Evolutionary conservation across 2,113 vertebrate species (phyloP).

Genomic region (human): DNA sequence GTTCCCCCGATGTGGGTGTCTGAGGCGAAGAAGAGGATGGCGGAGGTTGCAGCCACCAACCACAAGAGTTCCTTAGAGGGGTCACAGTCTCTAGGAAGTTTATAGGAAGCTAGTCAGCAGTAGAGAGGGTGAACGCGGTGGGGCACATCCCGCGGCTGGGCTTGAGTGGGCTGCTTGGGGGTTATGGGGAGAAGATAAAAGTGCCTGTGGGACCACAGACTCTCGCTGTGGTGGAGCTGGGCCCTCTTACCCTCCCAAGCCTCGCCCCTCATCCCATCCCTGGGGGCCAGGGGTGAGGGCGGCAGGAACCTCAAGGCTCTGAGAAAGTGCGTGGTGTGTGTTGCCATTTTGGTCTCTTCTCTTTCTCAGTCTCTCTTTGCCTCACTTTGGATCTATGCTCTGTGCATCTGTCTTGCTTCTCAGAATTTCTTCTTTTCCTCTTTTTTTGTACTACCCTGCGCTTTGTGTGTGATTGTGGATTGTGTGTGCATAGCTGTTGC

Average conservation of each 20-base stretch:
- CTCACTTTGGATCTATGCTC: background rate
- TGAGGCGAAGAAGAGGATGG: constrained; percentile 62
- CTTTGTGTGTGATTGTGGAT: background rate
- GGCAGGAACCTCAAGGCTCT: background rate
- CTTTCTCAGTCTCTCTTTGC: background rate
- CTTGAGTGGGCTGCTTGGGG: constrained; percentile 41
- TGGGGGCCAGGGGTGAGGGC: background rate
- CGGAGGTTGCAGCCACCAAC: constrained; percentile 63
- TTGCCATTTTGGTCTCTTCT: background rate
- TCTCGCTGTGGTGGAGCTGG: constrained; percentile 54
- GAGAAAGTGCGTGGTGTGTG: background rate
- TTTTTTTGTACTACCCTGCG: background rate
- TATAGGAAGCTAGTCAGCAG: background rate
- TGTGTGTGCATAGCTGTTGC: background rate
- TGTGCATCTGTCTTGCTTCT: background rate
- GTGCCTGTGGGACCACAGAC: constrained; percentile 62
- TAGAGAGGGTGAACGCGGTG: background rate
- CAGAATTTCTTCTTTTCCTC: background rate
- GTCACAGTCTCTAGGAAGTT: constrained; percentile 64
- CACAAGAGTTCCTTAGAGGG: constrained; percentile 60
- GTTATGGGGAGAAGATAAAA: constrained; percentile 62
- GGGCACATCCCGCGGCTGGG: constrained; percentile 35
- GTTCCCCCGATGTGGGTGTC: background rate
- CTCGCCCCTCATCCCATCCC: background rate
- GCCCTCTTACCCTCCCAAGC: constrained; percentile 52